A percentile compares a stretch with the other conserved stretches of the same genome.
phyloP scores from a whole-genome alignment of 2,113 vertebrate species.

The Accipiter virgatus region DNA sequence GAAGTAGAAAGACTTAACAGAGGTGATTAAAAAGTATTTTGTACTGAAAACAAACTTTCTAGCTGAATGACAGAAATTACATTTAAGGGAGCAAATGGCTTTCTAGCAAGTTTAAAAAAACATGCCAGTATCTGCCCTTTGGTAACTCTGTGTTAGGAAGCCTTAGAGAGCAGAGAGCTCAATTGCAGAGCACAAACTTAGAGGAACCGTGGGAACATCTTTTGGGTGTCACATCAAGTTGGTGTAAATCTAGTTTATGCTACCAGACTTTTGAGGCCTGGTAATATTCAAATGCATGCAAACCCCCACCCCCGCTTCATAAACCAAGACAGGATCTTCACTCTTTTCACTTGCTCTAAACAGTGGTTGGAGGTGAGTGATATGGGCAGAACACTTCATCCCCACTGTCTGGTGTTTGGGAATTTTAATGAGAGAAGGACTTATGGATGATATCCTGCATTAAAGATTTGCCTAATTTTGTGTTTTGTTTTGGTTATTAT shows the following conservation, averaged over 20 bases:
- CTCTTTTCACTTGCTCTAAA: not conserved
- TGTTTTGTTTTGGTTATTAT: not conserved
- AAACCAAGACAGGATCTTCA: not conserved
- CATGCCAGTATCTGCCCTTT: not conserved
- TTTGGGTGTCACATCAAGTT: not conserved
- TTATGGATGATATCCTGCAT: not conserved
- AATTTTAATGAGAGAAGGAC: not conserved
- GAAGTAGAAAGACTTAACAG: conserved; percentile 41
- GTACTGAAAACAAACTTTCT: conserved; percentile 29
- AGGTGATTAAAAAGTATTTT: conserved; percentile 53
- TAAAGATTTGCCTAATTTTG: not conserved
- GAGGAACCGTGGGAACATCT: not conserved
- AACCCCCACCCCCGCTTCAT: not conserved
- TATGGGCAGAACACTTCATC: not conserved
- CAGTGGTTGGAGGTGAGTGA: not conserved
- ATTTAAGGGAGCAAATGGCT: not conserved
- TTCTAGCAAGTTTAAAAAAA: conserved; percentile 15
- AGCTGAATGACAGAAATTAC: conserved; percentile 4
- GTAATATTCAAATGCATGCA: not conserved
- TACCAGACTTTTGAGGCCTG: not conserved
- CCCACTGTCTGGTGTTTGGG: not conserved
- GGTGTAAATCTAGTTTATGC: not conserved
- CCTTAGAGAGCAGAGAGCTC: not conserved
- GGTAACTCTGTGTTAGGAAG: not conserved
- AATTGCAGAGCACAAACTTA: not conserved